Conservation (phyloP, 2,113 vertebrate genomes). For the Oreochromis tanganicae region DNA sequence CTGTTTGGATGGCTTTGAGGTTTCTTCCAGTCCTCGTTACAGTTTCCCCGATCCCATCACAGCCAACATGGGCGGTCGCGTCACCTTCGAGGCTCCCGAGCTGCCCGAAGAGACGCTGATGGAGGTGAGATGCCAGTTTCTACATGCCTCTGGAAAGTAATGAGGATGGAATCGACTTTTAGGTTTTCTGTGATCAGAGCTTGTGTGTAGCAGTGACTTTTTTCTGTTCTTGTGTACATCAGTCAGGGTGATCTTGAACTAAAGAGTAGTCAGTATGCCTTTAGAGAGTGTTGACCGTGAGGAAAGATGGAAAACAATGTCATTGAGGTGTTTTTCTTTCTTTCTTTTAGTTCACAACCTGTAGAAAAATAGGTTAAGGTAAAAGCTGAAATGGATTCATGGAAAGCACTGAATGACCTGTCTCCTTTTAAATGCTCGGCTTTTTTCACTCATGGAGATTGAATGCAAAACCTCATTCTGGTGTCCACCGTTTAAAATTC, state of each 20-base stretch:
- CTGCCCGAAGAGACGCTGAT: conserved; percentile 94
- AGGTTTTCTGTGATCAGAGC: not conserved
- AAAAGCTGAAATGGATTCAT: not conserved
- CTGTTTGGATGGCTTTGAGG: conserved; percentile 77
- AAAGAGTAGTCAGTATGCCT: not conserved
- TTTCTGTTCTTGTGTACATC: not conserved
- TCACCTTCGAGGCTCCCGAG: conserved; percentile 92
- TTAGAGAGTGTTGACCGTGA: not conserved
- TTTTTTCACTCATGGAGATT: not conserved
- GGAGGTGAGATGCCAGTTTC: conserved; percentile 78
- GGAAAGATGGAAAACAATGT: not conserved
- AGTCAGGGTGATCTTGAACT: not conserved
- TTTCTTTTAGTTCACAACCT: not conserved
- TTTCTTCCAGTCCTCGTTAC: conserved; percentile 78
- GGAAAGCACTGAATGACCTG: not conserved
- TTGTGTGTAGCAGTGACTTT: not conserved
- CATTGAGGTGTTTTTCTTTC: not conserved
- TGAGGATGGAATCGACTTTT: not conserved
- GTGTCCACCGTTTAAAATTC: not conserved
- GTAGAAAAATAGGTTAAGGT: not conserved
- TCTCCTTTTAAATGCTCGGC: not conserved
- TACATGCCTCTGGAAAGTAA: not conserved
- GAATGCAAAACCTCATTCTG: not conserved
- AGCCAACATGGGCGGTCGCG: conserved; percentile 80
- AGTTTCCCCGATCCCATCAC: conserved; percentile 78